phyloP scores from a whole-genome alignment of 2,797 vertebrate species.

The Phataginus tetradactyla region DNA sequence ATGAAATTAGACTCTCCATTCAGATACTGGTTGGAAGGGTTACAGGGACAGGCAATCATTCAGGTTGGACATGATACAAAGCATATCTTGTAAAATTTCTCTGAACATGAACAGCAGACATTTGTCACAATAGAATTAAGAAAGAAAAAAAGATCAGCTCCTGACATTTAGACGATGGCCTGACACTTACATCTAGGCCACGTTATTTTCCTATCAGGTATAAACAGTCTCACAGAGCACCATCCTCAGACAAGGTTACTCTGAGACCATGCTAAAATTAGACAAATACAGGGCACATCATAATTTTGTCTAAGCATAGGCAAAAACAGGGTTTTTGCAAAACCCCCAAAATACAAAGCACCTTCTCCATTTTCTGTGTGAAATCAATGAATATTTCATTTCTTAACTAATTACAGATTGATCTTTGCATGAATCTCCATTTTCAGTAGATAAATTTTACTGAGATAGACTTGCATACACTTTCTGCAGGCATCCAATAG shows the following conservation, averaged over 20 bases:
- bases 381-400: not conserved
- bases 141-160: not conserved
- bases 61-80: conserved; percentile 5
- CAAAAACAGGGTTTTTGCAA: not conserved
- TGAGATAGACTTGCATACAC: not conserved
- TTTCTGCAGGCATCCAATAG: not conserved
- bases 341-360: not conserved
- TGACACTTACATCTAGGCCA: not conserved
- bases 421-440: not conserved
- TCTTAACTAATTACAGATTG: not conserved
- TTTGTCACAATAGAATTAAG: not conserved
- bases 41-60: not conserved
- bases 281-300: not conserved
- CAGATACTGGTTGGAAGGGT: not conserved
- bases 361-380: not conserved
- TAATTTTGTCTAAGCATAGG: not conserved
- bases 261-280: not conserved
- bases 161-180: not conserved
- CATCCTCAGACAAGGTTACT: not conserved
- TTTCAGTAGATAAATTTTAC: not conserved
- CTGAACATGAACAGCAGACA: not conserved
- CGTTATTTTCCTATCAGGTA: not conserved
- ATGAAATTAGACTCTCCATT: not conserved
- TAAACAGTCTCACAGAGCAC: not conserved
- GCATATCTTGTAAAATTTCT: not conserved